Conservation (phyloP, 2,888 invertebrate species). For the Periphyllus acericola region DNA sequence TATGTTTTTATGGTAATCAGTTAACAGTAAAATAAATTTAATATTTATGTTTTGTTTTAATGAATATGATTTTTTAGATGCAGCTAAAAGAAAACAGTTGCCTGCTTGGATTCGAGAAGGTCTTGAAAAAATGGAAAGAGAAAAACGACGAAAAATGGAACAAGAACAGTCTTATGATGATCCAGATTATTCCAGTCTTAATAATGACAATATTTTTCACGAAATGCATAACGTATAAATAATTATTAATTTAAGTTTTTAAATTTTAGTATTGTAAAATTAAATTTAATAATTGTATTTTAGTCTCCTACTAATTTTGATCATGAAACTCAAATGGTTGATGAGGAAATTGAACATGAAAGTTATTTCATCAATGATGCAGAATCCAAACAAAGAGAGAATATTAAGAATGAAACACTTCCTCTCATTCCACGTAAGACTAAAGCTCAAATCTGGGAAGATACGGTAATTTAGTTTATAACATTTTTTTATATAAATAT, state of each 20-base stretch:
- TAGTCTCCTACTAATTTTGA: slow-evolving; percentile 40
- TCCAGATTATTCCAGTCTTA: slow-evolving; percentile 31
- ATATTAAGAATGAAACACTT: slow-evolving; percentile 65
- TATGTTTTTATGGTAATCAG: neutral
- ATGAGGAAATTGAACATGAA: slow-evolving; percentile 31
- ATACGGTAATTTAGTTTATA: slow-evolving; percentile 66
- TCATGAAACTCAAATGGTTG: slow-evolving; percentile 14
- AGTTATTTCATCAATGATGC: slow-evolving; percentile 69
- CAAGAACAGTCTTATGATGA: slow-evolving; percentile 74
- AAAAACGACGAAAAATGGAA: slow-evolving; percentile 88
- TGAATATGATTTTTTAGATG: slow-evolving; percentile 72
- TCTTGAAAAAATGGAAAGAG: slow-evolving; percentile 96
- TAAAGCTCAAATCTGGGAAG: slow-evolving; percentile 75
- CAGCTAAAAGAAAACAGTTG: slow-evolving; percentile 85
- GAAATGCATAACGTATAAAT: slow-evolving; percentile 16
- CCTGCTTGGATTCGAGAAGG: slow-evolving; percentile 99
- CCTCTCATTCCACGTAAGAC: slow-evolving; percentile 63
- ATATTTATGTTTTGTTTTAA: too few relatives aligned
- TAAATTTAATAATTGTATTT: neutral
- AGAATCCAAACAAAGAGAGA: slow-evolving; percentile 67
- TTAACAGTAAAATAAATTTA: too few relatives aligned
- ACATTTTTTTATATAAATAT: slow-evolving; percentile 31
- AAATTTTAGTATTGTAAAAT: neutral
- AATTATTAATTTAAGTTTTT: neutral
- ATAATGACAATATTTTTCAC: slow-evolving; percentile 23